These are phyloP conservation scores for Neoitamus cyanurus DNA, from an alignment of 2,888 invertebrate species.

Conservation along the genomic window DNA sequence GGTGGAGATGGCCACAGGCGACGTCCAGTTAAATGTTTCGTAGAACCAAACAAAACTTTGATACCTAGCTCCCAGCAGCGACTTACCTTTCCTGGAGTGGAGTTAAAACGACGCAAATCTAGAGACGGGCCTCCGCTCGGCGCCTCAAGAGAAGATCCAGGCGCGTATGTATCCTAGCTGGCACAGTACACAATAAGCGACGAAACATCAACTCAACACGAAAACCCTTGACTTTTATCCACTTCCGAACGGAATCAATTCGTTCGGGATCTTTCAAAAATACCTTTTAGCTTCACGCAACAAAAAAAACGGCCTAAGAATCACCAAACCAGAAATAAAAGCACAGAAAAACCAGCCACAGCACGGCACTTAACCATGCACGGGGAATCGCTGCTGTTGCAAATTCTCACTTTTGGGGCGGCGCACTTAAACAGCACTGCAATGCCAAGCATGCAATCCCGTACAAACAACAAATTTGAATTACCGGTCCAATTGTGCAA, in stretches of 20 bases:
- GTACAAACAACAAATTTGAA: background rate
- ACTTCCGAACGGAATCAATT: background rate
- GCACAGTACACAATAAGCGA: background rate
- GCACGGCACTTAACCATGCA: background rate
- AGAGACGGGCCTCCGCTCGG: background rate
- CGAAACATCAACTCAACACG: background rate
- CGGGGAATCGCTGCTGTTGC: background rate
- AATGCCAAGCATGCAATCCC: background rate
- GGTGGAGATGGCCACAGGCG: background rate
- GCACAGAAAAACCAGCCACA: background rate
- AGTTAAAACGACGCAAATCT: conserved; percentile 33
- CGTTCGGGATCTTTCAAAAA: background rate
- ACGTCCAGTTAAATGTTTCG: background rate
- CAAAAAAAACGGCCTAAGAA: background rate
- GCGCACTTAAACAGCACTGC: conserved; percentile 11
- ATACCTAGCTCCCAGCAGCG: background rate
- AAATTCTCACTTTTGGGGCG: background rate
- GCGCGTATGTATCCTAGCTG: conserved; percentile 1
- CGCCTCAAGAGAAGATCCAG: background rate
- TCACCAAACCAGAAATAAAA: conserved; percentile 41
- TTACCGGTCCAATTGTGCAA: background rate
- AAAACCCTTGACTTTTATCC: conserved; percentile 11
- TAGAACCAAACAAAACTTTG: background rate
- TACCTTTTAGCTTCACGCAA: background rate
- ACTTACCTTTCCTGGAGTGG: conserved; percentile 10